Evolutionary conservation across 2,797 vertebrate species (phyloP), one percentile per base, ranked within the genome.

Genomic region (Cyclopterus lumpus): DNA sequence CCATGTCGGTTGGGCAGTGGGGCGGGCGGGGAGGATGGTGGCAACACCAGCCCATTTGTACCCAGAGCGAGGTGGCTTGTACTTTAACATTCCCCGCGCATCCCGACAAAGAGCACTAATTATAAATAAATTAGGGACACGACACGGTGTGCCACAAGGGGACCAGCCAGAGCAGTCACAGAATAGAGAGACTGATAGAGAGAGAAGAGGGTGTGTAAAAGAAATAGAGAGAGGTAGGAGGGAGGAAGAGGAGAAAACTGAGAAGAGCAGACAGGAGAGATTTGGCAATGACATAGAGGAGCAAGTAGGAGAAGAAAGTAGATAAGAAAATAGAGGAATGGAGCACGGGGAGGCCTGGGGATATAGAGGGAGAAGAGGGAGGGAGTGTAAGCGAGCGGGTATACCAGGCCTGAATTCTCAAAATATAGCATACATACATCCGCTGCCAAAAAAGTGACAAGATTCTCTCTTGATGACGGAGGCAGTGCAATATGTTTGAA

Each of bases 111-210:
- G 93, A 94, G 93, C 93, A 95, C 94, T 95, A 95, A 95, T 95
- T 95, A 95, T 95, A 95, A 95, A 96, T 95, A 95, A 95, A 95
- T 95, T 95, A 95, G 94, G 94, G 93, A 95, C 94, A 95, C 92
- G 93, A 94, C 93, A 94, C 89, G 92, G 91, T 93, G 92, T 90
- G 92, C 93, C 93, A 94, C 92, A 87, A 92, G 94, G 94, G 93
- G 93, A 93, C 87, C 89, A 93, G 89, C 83, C 79, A 88, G 89
- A 90, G 91, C 88, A 90, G 92, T 83, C 75, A 82, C 89, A 89
- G 94, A 93, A 93, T 92, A 93, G 91, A 93, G 91, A 92, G 91
- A 91, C 86, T 86, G 91, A 91, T 91, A 90, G 91, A 92, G 91
- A 92, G 86, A 85, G 89, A 84, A 88, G 90, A 87, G 86, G 87